These are phyloP conservation scores for Proctacanthus coquilletti DNA, from an alignment of 1,140 invertebrate genomes.

Conservation along the genomic window DNA sequence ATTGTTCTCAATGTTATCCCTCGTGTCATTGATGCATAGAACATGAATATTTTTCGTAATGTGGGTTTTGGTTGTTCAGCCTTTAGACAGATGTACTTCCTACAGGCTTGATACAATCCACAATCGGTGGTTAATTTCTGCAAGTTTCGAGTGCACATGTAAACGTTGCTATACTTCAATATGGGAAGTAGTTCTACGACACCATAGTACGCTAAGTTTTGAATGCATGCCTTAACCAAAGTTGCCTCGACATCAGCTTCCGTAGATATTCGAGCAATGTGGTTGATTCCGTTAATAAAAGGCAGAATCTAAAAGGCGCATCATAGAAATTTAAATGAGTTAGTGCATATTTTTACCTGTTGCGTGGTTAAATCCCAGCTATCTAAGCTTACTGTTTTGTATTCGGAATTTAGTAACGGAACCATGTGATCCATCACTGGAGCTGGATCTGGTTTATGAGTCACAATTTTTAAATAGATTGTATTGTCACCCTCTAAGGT, in stretches of 20 bases:
- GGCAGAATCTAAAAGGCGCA: constrained; percentile 49
- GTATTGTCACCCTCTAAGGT: constrained; percentile 56
- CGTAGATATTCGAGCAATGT: constrained; percentile 65
- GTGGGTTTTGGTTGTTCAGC: constrained; percentile 33
- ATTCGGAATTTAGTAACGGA: constrained; percentile 48
- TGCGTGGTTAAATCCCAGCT: constrained; percentile 89
- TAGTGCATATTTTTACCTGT: constrained; percentile 34
- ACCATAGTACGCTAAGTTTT: constrained; percentile 73
- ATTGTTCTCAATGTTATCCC: constrained; percentile 73
- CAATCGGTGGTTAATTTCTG: constrained; percentile 50
- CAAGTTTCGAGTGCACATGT: constrained; percentile 72
- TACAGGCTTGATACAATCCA: constrained; percentile 57
- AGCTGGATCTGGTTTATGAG: constrained; percentile 61
- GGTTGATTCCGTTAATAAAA: constrained; percentile 84
- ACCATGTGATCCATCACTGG: constrained; percentile 80
- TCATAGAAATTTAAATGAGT: constrained; percentile 2
- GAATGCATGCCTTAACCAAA: constrained; percentile 85
- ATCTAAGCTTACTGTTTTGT: constrained; percentile 29
- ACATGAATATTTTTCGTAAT: constrained; percentile 61
- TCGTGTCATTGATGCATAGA: constrained; percentile 70
- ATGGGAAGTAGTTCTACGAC: constrained; percentile 67
- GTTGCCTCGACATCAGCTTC: constrained; percentile 84
- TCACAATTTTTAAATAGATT: constrained; percentile 64
- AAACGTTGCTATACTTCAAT: constrained; percentile 89
- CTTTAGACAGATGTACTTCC: constrained; percentile 46